Evolutionary conservation across 2,113 vertebrate species (phyloP), one percentile per base, ranked within the genome.

Genomic region (Pholis gunnellus): DNA sequence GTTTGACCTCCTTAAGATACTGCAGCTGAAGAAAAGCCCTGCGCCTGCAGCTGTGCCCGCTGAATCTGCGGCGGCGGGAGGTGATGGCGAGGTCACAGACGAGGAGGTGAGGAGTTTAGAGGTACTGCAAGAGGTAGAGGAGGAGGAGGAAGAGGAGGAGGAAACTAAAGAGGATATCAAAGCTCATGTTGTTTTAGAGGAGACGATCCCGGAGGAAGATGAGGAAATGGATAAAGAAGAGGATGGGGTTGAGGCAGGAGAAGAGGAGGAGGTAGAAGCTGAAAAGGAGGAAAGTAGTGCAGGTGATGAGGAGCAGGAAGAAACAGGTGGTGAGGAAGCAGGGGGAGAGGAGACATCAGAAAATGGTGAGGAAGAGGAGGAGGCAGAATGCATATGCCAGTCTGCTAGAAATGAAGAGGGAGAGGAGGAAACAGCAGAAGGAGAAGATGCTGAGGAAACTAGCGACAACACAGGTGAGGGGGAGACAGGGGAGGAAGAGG

Each of bases 1-100:
- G 11, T 98, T 98, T 81, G 97, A 98, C 87, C 94, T 98, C 46
- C 94, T 94, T 31, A 95, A 96, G 61, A 97, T 98, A 79, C 94
- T 98, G 63, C 96, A 91, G 89, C 63, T 86, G 69, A 96, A 96
- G 85, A 96, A 95, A 82, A 87, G 76, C 59, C 91, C 78, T 14
- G 52, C 71, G 0, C 75, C 76, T 15, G 57, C 75, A 34, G 17
- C 75, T 4, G 6, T 8, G 13, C 25, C 54, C 7, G 29, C 29
- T 0, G 44, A 73, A 11, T 11, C 65, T 5, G 60, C 0, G 0
- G 57, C 63, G 0, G 8, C 10, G 68, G 1, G 1, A 0, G 5
- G 50, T 10, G 75, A 74, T 2, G 31, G 15, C 0, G 3, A n/a
- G 1, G n/a, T 22, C 2, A 10, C 20, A 0, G 73, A 15, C 1